Percentiles rank a stretch among this genome's conserved stretches.
These are phyloP conservation scores for Volucella inanis DNA, from an alignment of 2,888 invertebrate species.

Conservation along the genomic window DNA sequence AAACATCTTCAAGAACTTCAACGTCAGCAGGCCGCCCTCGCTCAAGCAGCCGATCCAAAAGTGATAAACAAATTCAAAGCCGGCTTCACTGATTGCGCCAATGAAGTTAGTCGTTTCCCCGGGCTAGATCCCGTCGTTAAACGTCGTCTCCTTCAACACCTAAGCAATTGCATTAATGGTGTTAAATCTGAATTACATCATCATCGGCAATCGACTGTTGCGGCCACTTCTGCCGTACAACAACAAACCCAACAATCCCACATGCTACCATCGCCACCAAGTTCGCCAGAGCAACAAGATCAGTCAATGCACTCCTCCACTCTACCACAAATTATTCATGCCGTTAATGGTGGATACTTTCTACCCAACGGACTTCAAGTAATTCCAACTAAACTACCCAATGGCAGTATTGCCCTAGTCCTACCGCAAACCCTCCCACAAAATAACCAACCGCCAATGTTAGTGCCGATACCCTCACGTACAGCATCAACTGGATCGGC, in stretches of 20 bases:
- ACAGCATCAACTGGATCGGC: slow-evolving; percentile 89
- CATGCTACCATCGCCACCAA: slow-evolving; percentile 84
- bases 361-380: slow-evolving; percentile 89
- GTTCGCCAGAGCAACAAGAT: slow-evolving; percentile 80
- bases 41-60: slow-evolving; percentile 92
- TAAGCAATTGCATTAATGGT: slow-evolving; percentile 88
- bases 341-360: slow-evolving; percentile 85
- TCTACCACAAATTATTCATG: slow-evolving; percentile 81
- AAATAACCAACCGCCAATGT: slow-evolving; percentile 87
- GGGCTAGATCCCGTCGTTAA: slow-evolving; percentile 89
- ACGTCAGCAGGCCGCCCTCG: slow-evolving; percentile 92
- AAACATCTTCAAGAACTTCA: slow-evolving; percentile 95
- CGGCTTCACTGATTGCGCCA: slow-evolving; percentile 94
- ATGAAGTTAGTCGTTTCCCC: slow-evolving; percentile 90
- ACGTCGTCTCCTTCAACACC: slow-evolving; percentile 89
- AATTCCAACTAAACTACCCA: slow-evolving; percentile 91
- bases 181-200: slow-evolving; percentile 82
- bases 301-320: slow-evolving; percentile 76
- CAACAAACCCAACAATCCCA: slow-evolving; percentile 84
- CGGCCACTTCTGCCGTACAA: slow-evolving; percentile 76
- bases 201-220: slow-evolving; percentile 76
- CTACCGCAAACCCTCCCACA: slow-evolving; percentile 87
- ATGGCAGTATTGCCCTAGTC: slow-evolving; percentile 92
- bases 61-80: slow-evolving; percentile 93
- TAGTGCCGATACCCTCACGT: slow-evolving; percentile 90